These are phyloP conservation scores for Vimba vimba DNA, from an alignment of 2,113 vertebrate species.

Conservation along the genomic window DNA sequence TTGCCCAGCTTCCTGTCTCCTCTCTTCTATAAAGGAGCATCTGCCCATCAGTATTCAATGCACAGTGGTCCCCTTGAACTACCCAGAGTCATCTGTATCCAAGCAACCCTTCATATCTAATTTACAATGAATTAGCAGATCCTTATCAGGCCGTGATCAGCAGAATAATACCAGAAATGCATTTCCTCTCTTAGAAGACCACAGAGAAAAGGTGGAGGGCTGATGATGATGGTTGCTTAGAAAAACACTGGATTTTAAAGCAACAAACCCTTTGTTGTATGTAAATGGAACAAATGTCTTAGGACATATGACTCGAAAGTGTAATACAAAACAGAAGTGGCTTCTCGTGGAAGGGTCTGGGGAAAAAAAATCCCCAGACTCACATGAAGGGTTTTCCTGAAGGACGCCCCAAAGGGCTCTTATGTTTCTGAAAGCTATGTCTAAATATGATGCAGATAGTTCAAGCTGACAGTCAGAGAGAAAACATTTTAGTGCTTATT, in stretches of 20 bases:
- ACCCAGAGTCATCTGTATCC: slow-evolving; percentile 86
- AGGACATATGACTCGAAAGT: not conserved
- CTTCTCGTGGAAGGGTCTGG: not conserved
- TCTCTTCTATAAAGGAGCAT: slow-evolving; percentile 69
- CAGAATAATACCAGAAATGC: slow-evolving; percentile 83
- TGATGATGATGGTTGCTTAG: not conserved
- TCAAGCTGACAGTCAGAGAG: not conserved
- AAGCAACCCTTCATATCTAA: slow-evolving; percentile 87
- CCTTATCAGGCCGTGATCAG: slow-evolving; percentile 87
- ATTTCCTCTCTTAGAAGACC: slow-evolving; percentile 69
- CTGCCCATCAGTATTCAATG: slow-evolving; percentile 82
- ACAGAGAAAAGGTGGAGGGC: not conserved
- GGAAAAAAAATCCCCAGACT: not conserved
- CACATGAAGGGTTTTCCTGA: not conserved
- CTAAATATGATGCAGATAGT: not conserved
- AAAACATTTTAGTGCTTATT: not conserved
- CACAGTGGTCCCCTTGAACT: slow-evolving; percentile 78
- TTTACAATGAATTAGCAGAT: slow-evolving; percentile 84
- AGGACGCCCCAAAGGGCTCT: not conserved
- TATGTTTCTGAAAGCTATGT: not conserved
- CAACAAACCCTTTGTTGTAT: slow-evolving; percentile 4
- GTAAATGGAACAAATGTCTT: not conserved
- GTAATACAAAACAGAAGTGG: not conserved
- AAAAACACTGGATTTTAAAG: slow-evolving; percentile 1
- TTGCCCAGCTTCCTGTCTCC: slow-evolving; percentile 53